Conservation (phyloP, 30 jellyfish, hydroid and myxozoan genomes). For the Aurelia aurita complex sp. Pacific region DNA sequence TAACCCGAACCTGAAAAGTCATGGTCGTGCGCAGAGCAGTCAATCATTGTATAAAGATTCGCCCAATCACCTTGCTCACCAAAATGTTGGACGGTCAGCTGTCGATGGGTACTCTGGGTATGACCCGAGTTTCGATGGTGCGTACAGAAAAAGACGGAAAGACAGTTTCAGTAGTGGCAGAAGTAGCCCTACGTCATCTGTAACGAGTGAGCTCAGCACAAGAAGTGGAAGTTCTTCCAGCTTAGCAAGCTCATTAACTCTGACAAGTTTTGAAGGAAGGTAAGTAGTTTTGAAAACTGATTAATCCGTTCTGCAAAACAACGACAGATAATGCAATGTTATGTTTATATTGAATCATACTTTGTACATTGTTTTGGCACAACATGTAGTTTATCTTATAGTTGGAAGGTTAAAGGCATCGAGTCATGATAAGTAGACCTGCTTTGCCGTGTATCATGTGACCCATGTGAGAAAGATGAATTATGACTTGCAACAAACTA, state of each 20-base stretch:
- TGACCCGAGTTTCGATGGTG: slow-evolving; percentile 38
- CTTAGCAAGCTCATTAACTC: slow-evolving; percentile 86
- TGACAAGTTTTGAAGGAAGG: slow-evolving; percentile 97
- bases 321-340: too few species aligned
- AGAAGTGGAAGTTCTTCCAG: slow-evolving; percentile 98
- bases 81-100: slow-evolving; percentile 23
- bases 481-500: too few species aligned
- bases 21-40: slow-evolving; percentile 71
- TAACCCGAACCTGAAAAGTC: slow-evolving; percentile 30
- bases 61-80: slow-evolving; percentile 37
- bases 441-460: too few species aligned
- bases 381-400: too few species aligned
- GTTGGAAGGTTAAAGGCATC: too few species aligned
- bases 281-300: neutral
- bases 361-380: too few species aligned
- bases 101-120: slow-evolving; percentile 51
- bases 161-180: slow-evolving; percentile 90
- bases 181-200: slow-evolving; percentile 96
- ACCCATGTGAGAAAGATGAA: too few species aligned
- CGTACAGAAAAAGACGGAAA: slow-evolving; percentile 43
- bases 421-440: too few species aligned
- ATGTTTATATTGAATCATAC: too few species aligned
- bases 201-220: slow-evolving; percentile 83
- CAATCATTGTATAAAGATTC: slow-evolving; percentile 38
- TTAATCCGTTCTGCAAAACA: too few species aligned